These are phyloP conservation scores for Scatophagus argus DNA, from an alignment of 2,113 vertebrate genomes.

Conservation along the genomic window DNA sequence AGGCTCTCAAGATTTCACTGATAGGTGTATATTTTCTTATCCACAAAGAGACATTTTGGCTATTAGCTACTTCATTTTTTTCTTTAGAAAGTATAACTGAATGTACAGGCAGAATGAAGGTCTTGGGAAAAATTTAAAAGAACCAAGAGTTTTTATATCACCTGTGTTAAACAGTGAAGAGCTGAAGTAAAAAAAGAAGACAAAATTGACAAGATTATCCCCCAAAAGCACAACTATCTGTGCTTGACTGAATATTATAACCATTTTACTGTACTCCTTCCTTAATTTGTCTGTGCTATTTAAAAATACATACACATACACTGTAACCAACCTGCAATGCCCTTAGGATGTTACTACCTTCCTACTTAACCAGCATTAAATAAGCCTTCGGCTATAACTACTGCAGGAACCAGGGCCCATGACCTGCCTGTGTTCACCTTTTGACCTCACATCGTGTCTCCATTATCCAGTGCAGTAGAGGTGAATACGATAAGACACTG, in stretches of 20 bases:
- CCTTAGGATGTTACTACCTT: neutral
- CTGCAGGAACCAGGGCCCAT: neutral
- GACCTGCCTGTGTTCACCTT: neutral
- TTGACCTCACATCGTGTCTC: constrained; percentile 19
- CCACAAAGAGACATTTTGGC: neutral
- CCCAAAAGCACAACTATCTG: neutral
- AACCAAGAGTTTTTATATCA: neutral
- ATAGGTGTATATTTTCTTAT: neutral
- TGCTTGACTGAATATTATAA: neutral
- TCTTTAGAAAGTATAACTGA: neutral
- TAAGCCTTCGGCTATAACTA: neutral
- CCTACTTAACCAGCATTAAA: constrained; percentile 5
- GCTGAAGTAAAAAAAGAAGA: neutral
- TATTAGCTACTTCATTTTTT: neutral
- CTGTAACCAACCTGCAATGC: neutral
- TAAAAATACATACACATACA: neutral
- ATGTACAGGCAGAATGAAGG: neutral
- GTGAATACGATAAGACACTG: neutral
- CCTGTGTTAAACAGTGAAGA: neutral
- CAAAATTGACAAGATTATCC: neutral
- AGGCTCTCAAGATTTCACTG: constrained; percentile 1
- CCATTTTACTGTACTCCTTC: neutral
- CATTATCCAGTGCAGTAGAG: neutral
- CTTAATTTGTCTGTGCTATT: neutral
- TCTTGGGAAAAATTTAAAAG: neutral